Base-by-base conservation (phyloP, 2,797 vertebrate species). In the Myotis vivesi region DNA sequence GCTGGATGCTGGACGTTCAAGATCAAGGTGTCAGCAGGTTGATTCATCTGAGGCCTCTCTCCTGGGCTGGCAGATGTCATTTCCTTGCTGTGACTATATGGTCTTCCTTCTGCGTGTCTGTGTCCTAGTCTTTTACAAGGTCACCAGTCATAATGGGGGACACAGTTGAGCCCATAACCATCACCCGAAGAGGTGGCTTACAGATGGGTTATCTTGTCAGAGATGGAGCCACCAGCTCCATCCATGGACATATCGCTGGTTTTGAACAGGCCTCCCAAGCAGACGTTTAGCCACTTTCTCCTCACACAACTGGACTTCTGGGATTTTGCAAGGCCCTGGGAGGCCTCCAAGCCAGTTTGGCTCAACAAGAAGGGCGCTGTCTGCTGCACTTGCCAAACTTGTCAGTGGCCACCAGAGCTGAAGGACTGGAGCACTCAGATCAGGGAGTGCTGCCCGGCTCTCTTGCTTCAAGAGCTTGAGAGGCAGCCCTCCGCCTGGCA, bases 191-290 rank as follows among this genome's bases (percentile, higher is more conserved):
- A 20, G 36, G 59, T 30, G 55, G 10, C 9, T 76, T 44, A 16
- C 2, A 3, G 22, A 28, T 10, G 1, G 15, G 11, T 2, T 25
- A 0, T 51, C 41, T 46, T 69, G 20, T 55, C 44, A 5, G 13
- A 57, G 62, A 22, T n/a, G 10, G 22, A 80, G 57, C 44, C 5
- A 0, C 33, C 22, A 55, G 49, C 41, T 57, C 0, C 38, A 22
- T n/a, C 23, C 8, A 0, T 55, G 66, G 66, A 73, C 66, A 55
- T 28, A 10, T 6, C 38, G 6, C 10, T 28, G 59, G 11, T 79
- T 91, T 69, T 71, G 28, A 87, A 57, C 16, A 62, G 55, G 51
- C 30, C 41, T 89, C 66, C 59, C 46, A 30, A 7, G 1, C 66
- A 84, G 59, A 62, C 44, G 12, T 44, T 77, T 89, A 44, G 23